Percentiles rank a stretch among this genome's conserved stretches.
Conservation (phyloP, 2,797 vertebrate genomes). For the Falco berigora region DNA sequence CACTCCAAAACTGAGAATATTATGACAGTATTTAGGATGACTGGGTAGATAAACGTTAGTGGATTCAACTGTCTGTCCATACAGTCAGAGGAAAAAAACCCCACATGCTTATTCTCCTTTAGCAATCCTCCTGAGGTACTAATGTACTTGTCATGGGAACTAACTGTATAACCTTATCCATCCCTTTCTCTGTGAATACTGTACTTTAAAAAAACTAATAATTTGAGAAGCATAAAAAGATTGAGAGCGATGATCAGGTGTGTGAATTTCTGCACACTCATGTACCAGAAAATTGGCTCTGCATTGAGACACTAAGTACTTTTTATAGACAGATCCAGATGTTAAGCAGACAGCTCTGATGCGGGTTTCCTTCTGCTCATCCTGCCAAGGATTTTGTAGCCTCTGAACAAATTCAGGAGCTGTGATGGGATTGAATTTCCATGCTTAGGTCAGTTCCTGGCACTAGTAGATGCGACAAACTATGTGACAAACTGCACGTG, state of each 20-base stretch:
- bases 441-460: constrained; percentile 63
- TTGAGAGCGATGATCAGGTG: constrained; percentile 16
- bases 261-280: constrained; percentile 1
- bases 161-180: constrained; percentile 32
- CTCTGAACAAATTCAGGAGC: constrained; percentile 61
- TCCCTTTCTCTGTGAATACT: constrained; percentile 11
- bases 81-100: constrained; percentile 25
- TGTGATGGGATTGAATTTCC: constrained; percentile 57
- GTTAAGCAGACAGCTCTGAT: constrained; percentile 25
- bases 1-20: neutral
- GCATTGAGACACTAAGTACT: neutral
- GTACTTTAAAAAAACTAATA: neutral
- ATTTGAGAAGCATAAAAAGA: neutral
- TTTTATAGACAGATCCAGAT: constrained; percentile 35
- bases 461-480: constrained; percentile 54
- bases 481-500: constrained; percentile 56
- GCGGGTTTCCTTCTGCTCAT: constrained; percentile 40
- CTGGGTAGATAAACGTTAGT: constrained; percentile 2
- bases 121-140: constrained; percentile 41
- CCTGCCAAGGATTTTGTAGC: constrained; percentile 51
- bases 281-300: constrained; percentile 5
- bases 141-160: constrained; percentile 38
- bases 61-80: constrained; percentile 35
- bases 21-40: constrained; percentile 27
- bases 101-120: constrained; percentile 58